Conservation (phyloP, 2,113 vertebrate species). For the Grallaria varia region DNA sequence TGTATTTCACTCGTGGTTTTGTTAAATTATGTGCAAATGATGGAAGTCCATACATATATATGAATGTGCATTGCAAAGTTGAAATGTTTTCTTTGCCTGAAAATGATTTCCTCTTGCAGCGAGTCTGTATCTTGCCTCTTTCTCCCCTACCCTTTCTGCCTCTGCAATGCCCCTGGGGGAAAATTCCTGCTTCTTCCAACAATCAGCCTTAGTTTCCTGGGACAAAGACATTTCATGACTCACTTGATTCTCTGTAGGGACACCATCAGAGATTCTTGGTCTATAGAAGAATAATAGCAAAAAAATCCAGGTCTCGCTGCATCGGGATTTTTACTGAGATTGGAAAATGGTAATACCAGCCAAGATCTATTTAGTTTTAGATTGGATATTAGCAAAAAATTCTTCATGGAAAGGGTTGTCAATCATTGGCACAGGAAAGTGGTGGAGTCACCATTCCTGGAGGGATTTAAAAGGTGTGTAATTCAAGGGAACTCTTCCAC, state of each 20-base stretch:
- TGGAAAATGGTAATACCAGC: not conserved
- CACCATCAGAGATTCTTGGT: not conserved
- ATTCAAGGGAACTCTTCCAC: not conserved
- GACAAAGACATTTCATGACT: not conserved
- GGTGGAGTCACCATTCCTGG: not conserved
- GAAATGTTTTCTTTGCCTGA: conserved; percentile 63
- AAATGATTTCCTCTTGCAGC: conserved; percentile 58
- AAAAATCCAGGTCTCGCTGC: not conserved
- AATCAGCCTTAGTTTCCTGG: not conserved
- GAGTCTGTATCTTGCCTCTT: conserved; percentile 24
- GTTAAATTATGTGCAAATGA: conserved; percentile 40
- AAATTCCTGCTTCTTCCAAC: not conserved
- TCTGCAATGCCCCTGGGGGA: not conserved
- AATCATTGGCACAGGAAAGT: not conserved
- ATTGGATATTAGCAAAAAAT: not conserved
- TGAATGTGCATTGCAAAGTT: conserved; percentile 2
- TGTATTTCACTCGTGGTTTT: conserved; percentile 14
- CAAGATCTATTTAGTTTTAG: not conserved
- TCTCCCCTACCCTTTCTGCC: not conserved
- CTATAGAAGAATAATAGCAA: not conserved
- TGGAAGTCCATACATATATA: conserved; percentile 30
- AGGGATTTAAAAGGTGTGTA: not conserved
- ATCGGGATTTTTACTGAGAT: not conserved
- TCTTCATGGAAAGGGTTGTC: not conserved
- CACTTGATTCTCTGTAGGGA: not conserved